Conservation (phyloP, 2,113 vertebrate genomes). For the Tachysurus vachellii region DNA sequence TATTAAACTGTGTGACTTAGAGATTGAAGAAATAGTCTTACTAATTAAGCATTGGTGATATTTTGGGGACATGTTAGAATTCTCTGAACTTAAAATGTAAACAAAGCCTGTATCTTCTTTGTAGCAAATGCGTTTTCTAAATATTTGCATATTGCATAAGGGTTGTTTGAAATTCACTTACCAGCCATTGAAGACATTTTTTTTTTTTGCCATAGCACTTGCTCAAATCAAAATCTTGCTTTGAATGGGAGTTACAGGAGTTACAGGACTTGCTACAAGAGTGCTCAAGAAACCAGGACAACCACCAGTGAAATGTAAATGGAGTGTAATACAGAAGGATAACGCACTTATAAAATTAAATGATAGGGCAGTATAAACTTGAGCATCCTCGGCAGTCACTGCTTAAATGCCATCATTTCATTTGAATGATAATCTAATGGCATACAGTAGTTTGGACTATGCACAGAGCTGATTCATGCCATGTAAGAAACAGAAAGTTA, state of each 20-base stretch:
- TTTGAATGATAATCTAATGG: background rate
- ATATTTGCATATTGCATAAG: background rate
- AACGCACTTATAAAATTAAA: slow-evolving; percentile 34
- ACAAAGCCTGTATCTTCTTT: background rate
- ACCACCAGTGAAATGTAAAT: slow-evolving; percentile 63
- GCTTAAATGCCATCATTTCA: background rate
- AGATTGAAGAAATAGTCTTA: background rate
- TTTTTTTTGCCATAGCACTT: background rate
- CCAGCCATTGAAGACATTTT: background rate
- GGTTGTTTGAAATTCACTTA: background rate
- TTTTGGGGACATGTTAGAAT: background rate
- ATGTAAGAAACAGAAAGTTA: background rate
- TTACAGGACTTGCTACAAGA: slow-evolving; percentile 53
- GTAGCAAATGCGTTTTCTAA: background rate
- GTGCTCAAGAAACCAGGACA: slow-evolving; percentile 72
- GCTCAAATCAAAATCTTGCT: slow-evolving; percentile 6
- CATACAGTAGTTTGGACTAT: no score
- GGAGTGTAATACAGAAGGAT: slow-evolving; percentile 45
- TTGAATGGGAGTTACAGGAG: slow-evolving; percentile 60
- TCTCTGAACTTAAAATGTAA: background rate
- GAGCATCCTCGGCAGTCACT: slow-evolving; percentile 47
- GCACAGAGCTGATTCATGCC: no score
- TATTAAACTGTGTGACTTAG: background rate
- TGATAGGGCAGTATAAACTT: slow-evolving; percentile 3
- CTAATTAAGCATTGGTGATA: background rate